phyloP scores from a whole-genome alignment of 1,140 invertebrate species.

The Coelopa frigida region DNA sequence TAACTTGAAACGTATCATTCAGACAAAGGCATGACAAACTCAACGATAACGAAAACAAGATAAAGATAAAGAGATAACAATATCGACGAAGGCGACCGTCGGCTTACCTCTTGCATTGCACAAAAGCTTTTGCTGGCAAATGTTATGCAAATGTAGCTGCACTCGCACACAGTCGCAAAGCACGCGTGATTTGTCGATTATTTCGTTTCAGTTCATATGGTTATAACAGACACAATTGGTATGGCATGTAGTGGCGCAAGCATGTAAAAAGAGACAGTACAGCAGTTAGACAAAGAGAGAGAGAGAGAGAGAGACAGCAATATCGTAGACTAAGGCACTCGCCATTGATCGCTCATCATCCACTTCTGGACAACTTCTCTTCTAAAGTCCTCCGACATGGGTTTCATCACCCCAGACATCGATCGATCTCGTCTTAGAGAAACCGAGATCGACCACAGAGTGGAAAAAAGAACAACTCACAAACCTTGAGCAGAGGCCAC shows the following conservation, averaged over 20 bases:
- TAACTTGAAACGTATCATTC: too few relatives aligned
- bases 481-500: too few relatives aligned
- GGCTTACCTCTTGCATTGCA: slow-evolving; percentile 44
- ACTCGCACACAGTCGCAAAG: slow-evolving; percentile 6
- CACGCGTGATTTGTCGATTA: background rate
- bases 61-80: too few relatives aligned
- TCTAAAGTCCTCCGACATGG: too few relatives aligned
- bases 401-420: too few relatives aligned
- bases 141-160: slow-evolving; percentile 42
- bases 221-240: background rate
- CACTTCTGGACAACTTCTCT: too few relatives aligned
- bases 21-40: too few relatives aligned
- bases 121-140: slow-evolving; percentile 43
- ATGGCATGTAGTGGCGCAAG: background rate
- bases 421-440: too few relatives aligned
- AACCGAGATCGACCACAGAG: too few relatives aligned
- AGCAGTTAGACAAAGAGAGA: slow-evolving; percentile 18
- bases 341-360: too few relatives aligned
- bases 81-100: background rate
- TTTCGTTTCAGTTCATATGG: background rate
- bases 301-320: slow-evolving; percentile 1
- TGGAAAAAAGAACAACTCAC: too few relatives aligned
- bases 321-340: slow-evolving; percentile 8
- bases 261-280: slow-evolving; percentile 14
- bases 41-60: too few relatives aligned